These are phyloP conservation scores for Carcina quercana DNA, from an alignment of 2,888 invertebrate species.

Conservation along the genomic window DNA sequence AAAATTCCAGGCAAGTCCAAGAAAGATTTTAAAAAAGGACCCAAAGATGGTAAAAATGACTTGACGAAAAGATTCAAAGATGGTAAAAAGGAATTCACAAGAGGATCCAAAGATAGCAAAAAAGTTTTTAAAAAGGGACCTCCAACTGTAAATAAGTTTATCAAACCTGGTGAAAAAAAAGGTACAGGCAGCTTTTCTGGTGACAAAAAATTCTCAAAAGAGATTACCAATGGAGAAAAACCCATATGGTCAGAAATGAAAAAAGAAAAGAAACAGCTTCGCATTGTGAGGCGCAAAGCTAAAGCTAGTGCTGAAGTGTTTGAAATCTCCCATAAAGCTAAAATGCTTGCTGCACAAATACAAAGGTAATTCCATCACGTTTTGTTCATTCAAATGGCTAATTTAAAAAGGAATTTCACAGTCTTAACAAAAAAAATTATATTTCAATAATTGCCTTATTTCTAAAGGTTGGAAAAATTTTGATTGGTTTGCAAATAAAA, in stretches of 20 bases:
- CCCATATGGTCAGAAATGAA: slow-evolving; percentile 85
- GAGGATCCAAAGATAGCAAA: slow-evolving; percentile 7
- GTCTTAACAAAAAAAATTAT: too few species aligned
- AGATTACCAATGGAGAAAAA: slow-evolving; percentile 42
- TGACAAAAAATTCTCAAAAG: slow-evolving; percentile 30
- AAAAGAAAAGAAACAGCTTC: slow-evolving; percentile 82
- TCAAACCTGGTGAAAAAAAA: slow-evolving; percentile 22
- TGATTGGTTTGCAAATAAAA: too few species aligned
- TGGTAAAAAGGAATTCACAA: neutral
- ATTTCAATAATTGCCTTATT: too few species aligned
- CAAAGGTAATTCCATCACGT: slow-evolving; percentile 59
- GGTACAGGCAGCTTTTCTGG: slow-evolving; percentile 26
- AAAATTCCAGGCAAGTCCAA: slow-evolving; percentile 11
- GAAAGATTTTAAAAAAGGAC: slow-evolving; percentile 5
- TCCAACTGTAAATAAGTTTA: slow-evolving; percentile 21
- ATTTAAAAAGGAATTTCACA: too few species aligned
- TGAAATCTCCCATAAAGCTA: slow-evolving; percentile 62
- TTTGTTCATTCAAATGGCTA: too few species aligned
- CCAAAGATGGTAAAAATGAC: neutral
- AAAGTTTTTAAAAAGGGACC: slow-evolving; percentile 15
- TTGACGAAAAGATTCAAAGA: neutral
- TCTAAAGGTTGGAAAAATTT: too few species aligned
- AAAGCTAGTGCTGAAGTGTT: slow-evolving; percentile 62
- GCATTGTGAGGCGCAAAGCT: slow-evolving; percentile 77
- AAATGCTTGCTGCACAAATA: slow-evolving; percentile 57